phyloP scores from a whole-genome alignment of 2,797 vertebrate species.

The Taenioides sp. region DNA sequence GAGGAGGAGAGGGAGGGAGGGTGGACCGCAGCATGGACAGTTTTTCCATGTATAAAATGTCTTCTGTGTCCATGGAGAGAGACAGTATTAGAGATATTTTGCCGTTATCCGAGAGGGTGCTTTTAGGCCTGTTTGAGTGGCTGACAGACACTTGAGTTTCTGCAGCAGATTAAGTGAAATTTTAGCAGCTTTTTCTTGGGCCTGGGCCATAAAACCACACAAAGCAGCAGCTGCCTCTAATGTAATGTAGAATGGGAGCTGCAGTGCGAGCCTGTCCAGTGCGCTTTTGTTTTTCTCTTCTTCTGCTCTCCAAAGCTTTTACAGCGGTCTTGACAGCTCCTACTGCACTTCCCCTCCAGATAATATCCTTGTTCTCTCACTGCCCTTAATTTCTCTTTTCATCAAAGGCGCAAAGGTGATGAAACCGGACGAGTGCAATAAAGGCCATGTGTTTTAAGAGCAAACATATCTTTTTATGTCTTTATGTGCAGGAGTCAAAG shows the following conservation, averaged over 20 bases:
- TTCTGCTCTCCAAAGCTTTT: conserved; percentile 59
- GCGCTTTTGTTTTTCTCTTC: conserved; percentile 71
- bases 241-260: conserved; percentile 80
- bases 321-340: conserved; percentile 56
- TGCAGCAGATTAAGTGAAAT: conserved; percentile 90
- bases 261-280: conserved; percentile 72
- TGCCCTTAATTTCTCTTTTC: conserved; percentile 56
- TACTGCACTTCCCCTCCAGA: conserved; percentile 54
- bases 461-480: conserved; percentile 48
- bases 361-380: conserved; percentile 56
- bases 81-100: conserved; percentile 89
- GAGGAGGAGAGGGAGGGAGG: conserved; percentile 51
- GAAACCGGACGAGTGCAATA: conserved; percentile 44
- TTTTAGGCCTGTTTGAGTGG: conserved; percentile 87
- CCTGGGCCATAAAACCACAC: conserved; percentile 81
- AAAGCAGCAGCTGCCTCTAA: conserved; percentile 89
- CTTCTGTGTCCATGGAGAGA: conserved; percentile 59
- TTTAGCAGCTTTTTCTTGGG: conserved; percentile 86
- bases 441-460: conserved; percentile 43
- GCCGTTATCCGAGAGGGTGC: conserved; percentile 85
- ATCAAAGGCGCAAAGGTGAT: conserved; percentile 48
- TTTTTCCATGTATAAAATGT: conserved; percentile 86
- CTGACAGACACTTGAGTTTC: conserved; percentile 87
- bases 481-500: conserved; percentile 41
- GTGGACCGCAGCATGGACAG: conserved; percentile 57